Conservation (phyloP, 2,113 vertebrate genomes). For the Bufo gargarizans region DNA sequence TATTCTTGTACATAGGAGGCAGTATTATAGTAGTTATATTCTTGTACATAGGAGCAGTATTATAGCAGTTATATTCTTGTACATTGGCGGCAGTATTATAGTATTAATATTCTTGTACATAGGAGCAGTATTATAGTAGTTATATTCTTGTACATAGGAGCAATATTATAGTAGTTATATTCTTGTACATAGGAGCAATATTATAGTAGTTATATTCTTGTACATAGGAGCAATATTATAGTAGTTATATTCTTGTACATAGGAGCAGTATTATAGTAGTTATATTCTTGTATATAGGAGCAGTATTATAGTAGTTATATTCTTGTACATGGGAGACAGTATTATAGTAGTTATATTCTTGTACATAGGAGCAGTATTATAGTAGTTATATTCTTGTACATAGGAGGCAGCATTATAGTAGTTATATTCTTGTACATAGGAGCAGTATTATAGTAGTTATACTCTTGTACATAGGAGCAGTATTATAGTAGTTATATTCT, state of each 20-base stretch:
- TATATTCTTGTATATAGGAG: conserved; percentile 5
- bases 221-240: background rate
- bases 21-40: background rate
- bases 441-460: background rate
- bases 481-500: background rate
- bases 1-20: no score
- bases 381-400: background rate
- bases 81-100: background rate
- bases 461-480: background rate
- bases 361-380: background rate
- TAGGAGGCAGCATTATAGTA: background rate
- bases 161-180: background rate
- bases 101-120: background rate
- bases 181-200: background rate
- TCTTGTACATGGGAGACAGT: background rate
- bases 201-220: conserved; percentile 9
- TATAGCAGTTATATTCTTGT: background rate
- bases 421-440: background rate
- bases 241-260: background rate
- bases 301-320: no score
- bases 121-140: conserved; percentile 6
- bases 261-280: conserved; percentile 19
- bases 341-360: conserved; percentile 3
- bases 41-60: background rate
- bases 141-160: background rate